These are phyloP conservation scores for Zaprionus vittiger DNA, from an alignment of 1,140 invertebrate species.

Conservation along the genomic window DNA sequence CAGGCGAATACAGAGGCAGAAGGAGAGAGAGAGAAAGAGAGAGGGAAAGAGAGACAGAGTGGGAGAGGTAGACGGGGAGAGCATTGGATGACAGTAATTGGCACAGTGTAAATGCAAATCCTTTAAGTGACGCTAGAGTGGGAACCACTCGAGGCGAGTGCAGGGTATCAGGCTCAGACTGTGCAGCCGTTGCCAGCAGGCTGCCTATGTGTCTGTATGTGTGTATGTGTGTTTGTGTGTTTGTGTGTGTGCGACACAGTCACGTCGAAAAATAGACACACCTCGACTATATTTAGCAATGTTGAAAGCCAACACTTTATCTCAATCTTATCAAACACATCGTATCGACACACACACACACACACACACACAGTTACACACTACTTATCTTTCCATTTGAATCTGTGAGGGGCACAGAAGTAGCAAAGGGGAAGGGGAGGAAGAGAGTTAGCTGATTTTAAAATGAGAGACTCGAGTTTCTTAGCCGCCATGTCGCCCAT, in stretches of 20 bases:
- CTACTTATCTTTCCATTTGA: conserved; percentile 19
- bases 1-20: background rate
- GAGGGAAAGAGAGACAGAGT: too few species aligned
- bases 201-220: background rate
- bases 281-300: conserved; percentile 16
- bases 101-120: conserved; percentile 50
- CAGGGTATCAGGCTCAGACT: background rate
- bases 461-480: conserved; percentile 1
- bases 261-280: conserved; percentile 10
- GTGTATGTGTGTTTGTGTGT: background rate
- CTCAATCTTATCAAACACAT: conserved; percentile 44
- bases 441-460: background rate
- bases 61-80: too few species aligned
- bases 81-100: conserved; percentile 49
- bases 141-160: conserved; percentile 23
- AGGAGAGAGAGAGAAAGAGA: background rate
- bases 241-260: background rate
- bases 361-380: background rate
- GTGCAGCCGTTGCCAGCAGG: conserved; percentile 7
- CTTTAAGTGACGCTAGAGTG: conserved; percentile 47
- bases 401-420: background rate
- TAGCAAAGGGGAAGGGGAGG: background rate
- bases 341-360: conserved; percentile 20
- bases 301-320: conserved; percentile 36
- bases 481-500: conserved; percentile 62